Base-by-base conservation (phyloP, 2,797 vertebrate species). In the Xenentodon cancila region DNA sequence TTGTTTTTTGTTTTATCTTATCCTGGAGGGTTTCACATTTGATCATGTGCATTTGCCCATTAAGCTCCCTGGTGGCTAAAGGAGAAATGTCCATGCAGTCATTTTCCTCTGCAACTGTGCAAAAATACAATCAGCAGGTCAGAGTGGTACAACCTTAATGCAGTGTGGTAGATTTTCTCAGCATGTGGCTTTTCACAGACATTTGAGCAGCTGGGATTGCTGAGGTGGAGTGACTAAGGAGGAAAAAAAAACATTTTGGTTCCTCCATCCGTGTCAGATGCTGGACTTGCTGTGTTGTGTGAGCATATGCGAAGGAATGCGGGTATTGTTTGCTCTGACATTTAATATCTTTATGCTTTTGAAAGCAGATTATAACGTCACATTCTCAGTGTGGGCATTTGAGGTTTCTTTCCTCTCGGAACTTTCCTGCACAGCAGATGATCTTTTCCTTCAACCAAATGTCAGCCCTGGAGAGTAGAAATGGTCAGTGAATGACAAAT, bases 401-500 rank as follows among this genome's bases (percentile, higher is more conserved):
- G 22, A 77, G 62, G 56, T 58, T 52, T 43, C 63, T 52, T 67
- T 77, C 61, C 64, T 81, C 67, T 17, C 48, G 71, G 56, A 47
- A 64, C 52, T 69, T 80, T 27, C 2, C 45, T 67, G 64, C 59
- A 54, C 55, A 21, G 27, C 53, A 51, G 69, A 59, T 40, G 46
- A 78, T 71, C 63, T 59, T 8, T 25, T 85, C 82, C 27, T 71
- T 80, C 32, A 71, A 51, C 34, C 34, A 86, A 89, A 87, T 87
- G 74, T 75, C 75, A 87, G 27, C 66, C 55, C 72, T 77, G 59
- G 71, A 53, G 76, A 53, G 45, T 50, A 54, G 19, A 63, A 75
- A 72, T 52, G 54, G 42, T 53, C 65, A 37, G 56, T 82, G 43
- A 68, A 73, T 84, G 68, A 56, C 59, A 46, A 43, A 30, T 30